Conservation (phyloP, 1,140 invertebrate species). For the Bactericera cockerelli region DNA sequence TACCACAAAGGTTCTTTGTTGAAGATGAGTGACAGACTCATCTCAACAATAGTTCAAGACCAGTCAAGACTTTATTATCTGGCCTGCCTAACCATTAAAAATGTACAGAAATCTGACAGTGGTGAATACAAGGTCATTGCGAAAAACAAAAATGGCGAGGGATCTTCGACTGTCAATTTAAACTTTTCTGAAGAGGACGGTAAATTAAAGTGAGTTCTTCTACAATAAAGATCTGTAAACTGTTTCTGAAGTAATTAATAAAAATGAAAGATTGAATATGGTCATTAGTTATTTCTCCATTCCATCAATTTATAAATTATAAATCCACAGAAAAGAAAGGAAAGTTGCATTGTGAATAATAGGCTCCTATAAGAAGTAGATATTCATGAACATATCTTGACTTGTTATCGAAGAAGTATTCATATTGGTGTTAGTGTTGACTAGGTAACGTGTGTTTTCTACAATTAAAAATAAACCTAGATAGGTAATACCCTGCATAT, state of each 20-base stretch:
- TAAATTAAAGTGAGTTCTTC: constrained; percentile 59
- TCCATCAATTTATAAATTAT: not conserved
- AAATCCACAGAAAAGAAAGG: not conserved
- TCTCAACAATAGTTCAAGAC: constrained; percentile 62
- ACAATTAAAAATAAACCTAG: no score
- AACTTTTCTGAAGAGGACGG: constrained; percentile 69
- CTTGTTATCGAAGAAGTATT: no score
- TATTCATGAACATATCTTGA: no score
- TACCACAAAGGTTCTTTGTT: constrained; percentile 66
- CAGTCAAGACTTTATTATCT: constrained; percentile 71
- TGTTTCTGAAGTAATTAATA: no score
- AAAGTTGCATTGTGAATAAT: no score
- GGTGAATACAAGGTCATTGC: constrained; percentile 88
- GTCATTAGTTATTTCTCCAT: not conserved
- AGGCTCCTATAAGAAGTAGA: no score
- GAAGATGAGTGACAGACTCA: constrained; percentile 57
- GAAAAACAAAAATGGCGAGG: constrained; percentile 81
- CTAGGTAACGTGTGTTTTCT: no score
- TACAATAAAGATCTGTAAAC: no score
- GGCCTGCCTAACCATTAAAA: constrained; percentile 65
- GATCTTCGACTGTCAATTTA: constrained; percentile 84
- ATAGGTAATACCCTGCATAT: no score
- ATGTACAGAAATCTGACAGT: constrained; percentile 67
- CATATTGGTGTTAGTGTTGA: no score
- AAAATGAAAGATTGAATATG: no score